Base-by-base conservation (phyloP, 1,140 invertebrate species). In the Procambarus virginalis region DNA sequence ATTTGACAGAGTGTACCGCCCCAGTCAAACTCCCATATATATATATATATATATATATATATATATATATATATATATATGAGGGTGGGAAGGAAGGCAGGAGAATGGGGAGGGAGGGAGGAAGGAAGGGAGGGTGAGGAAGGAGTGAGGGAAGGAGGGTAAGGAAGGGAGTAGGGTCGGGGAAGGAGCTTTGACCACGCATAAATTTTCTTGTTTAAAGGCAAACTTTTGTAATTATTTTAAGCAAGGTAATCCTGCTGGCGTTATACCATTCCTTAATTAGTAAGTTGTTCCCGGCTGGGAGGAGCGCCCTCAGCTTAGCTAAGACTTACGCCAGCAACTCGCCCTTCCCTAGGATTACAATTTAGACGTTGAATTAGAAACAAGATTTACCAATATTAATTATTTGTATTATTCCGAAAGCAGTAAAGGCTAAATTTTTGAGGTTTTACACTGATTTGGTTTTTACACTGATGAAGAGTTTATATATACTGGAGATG, bases 221-320 rank as follows among this genome's bases (percentile, higher is more conserved):
- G n/a, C 10, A 73, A 73, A 73, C n/a, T 73, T 73, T 34, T 73
- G 76, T 78, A 48, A 78, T 78, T 78, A 78, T 73, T 73, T 78
- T 34, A 73, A 73, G 68, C 68, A 20, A 73, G n/a, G 22, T 73
- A 73, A 73, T 73, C 68, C 68, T 34, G 68, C n/a, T 34, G 68
- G 68, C 22, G 68, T 73, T 73, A 73, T 73, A 73, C 68, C 68
- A 73, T 73, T 73, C 20, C 46, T 78, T 78, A 73, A 78, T 78
- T 78, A 34, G 14, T 78, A 49, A 78, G 12, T 49, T 55, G 49
- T 55, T 49, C 76, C 76, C 46, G 12, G 48, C n/a, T 14, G 75
- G 34, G 34, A 68, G 64, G 20, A 14, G 60, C 60, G 14, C 60
- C 12, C 60, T 64, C 60, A 64, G 14, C 12, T 64, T 64, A 64